These are phyloP conservation scores for Xylota segnis DNA, from an alignment of 2,888 invertebrate species.

Conservation along the genomic window DNA sequence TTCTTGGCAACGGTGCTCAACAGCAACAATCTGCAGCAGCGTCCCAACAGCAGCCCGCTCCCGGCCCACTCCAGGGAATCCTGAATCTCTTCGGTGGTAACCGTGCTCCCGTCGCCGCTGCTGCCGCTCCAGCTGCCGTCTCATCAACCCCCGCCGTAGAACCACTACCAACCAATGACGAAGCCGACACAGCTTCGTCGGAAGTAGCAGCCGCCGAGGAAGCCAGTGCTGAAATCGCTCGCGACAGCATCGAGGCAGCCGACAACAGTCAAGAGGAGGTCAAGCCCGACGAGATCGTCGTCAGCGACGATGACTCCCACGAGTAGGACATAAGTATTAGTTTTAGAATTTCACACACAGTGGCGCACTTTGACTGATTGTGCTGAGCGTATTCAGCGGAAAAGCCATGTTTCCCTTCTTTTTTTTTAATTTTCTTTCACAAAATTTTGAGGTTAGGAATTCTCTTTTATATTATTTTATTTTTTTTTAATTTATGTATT, in stretches of 20 bases:
- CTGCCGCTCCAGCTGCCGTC: constrained; percentile 56
- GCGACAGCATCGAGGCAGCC: constrained; percentile 79
- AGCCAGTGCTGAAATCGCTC: constrained; percentile 79
- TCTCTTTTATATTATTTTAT: constrained; percentile 54
- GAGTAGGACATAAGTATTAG: constrained; percentile 67
- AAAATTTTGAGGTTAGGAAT: constrained; percentile 67
- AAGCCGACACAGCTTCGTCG: constrained; percentile 62
- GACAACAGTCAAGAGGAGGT: constrained; percentile 81
- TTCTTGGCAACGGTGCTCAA: constrained; percentile 80
- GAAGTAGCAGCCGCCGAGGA: constrained; percentile 60
- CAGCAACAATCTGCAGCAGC: constrained; percentile 72
- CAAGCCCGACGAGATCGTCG: constrained; percentile 82
- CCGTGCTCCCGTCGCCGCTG: constrained; percentile 79
- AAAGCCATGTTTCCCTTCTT: constrained; percentile 57
- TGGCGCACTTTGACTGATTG: constrained; percentile 79
- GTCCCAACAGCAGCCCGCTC: constrained; percentile 75
- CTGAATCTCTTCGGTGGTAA: constrained; percentile 82
- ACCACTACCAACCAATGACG: constrained; percentile 52
- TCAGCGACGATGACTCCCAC: constrained; percentile 80
- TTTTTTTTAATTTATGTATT: constrained; percentile 77
- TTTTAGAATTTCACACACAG: constrained; percentile 57
- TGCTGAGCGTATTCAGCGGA: constrained; percentile 71
- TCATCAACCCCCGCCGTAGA: constrained; percentile 32
- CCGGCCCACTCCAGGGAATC: constrained; percentile 82
- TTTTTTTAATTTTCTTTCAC: constrained; percentile 64